phyloP scores from a whole-genome alignment of 2,888 invertebrate genomes.

The Pycnomerus fuliginosus region DNA sequence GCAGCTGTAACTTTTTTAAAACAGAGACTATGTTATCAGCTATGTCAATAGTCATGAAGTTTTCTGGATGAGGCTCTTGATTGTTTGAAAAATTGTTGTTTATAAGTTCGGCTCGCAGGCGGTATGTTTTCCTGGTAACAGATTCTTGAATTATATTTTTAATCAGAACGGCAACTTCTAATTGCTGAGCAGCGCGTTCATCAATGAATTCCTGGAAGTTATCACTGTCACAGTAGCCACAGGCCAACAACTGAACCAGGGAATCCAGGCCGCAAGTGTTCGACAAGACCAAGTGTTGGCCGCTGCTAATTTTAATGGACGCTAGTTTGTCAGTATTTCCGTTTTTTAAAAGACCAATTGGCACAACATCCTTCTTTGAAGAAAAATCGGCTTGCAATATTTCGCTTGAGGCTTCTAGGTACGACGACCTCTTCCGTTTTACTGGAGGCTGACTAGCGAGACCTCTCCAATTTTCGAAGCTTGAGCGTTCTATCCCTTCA shows the following conservation, averaged over 20 bases:
- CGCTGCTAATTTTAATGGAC: neutral
- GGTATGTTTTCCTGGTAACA: neutral
- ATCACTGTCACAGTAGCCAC: neutral
- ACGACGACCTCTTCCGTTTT: constrained; percentile 2
- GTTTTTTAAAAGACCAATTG: neutral
- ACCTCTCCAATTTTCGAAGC: constrained; percentile 3
- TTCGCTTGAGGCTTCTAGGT: constrained; percentile 2
- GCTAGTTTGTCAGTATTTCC: neutral
- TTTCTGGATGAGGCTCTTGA: no score
- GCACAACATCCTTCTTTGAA: neutral
- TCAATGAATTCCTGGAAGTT: neutral
- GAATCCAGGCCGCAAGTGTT: neutral
- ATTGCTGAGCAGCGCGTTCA: neutral
- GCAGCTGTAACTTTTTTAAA: no score
- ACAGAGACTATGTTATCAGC: no score
- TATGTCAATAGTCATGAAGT: no score
- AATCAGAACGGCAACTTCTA: no score
- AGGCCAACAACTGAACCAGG: neutral
- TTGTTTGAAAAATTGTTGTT: no score
- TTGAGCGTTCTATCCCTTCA: neutral
- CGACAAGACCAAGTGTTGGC: neutral
- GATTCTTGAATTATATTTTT: neutral
- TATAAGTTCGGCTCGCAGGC: neutral
- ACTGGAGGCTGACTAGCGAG: neutral
- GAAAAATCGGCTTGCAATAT: neutral